Percentiles rank a stretch among this genome's conserved stretches.
Conservation (phyloP, 2,113 vertebrate genomes). For the Vicugna pacos region DNA sequence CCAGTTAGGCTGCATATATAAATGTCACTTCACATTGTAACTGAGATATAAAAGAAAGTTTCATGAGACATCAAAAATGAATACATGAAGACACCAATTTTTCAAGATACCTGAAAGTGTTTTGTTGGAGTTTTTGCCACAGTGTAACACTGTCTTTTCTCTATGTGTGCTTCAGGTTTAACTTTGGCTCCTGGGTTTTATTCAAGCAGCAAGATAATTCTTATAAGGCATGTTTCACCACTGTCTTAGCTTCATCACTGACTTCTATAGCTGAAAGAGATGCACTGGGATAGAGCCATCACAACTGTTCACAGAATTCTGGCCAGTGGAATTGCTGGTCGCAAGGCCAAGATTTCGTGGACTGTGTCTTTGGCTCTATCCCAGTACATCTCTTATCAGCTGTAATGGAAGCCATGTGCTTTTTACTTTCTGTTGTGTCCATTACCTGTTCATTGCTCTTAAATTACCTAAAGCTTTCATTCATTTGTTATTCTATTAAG, state of each 20-base stretch:
- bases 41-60: not conserved
- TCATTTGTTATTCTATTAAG: not conserved
- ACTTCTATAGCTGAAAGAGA: slow-evolving; percentile 59
- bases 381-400: slow-evolving; percentile 19
- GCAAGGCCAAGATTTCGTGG: slow-evolving; percentile 32
- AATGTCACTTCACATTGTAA: not conserved
- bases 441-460: slow-evolving; percentile 19
- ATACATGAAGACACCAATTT: not conserved
- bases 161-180: not conserved
- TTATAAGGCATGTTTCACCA: not conserved
- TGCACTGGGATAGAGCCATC: slow-evolving; percentile 52
- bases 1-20: not conserved
- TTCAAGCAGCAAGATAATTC: not conserved
- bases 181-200: slow-evolving; percentile 13
- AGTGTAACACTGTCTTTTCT: not conserved
- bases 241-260: slow-evolving; percentile 10
- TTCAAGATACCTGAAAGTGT: not conserved
- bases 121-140: not conserved
- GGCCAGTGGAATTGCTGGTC: slow-evolving; percentile 11
- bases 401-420: not conserved
- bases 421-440: not conserved
- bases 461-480: not conserved
- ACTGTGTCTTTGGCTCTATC: not conserved
- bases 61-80: not conserved
- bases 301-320: slow-evolving; percentile 67